Percentiles rank a stretch among this genome's conserved stretches.
These are phyloP conservation scores for Struthidea cinerea DNA, from an alignment of 2,113 vertebrate genomes.

Conservation along the genomic window DNA sequence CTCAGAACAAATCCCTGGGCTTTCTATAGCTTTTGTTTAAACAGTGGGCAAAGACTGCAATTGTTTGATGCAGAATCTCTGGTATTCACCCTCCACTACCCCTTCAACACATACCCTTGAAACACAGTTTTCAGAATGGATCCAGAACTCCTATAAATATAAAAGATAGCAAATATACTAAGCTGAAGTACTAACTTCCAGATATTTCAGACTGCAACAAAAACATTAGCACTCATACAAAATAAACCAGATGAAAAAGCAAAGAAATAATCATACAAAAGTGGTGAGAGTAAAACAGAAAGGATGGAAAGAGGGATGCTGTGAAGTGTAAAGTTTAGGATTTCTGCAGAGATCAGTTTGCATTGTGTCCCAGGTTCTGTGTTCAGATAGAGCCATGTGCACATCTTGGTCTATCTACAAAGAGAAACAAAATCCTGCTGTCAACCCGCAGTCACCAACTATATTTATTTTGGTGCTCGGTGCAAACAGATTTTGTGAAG, in stretches of 20 bases:
- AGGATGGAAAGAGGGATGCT: not conserved
- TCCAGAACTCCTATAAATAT: not conserved
- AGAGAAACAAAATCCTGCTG: not conserved
- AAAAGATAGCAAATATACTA: not conserved
- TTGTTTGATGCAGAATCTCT: not conserved
- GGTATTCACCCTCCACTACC: not conserved
- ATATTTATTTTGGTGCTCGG: not conserved
- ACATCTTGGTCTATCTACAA: not conserved
- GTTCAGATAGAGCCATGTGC: not conserved
- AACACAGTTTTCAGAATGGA: not conserved
- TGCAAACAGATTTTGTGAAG: slow-evolving; percentile 47
- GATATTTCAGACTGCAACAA: not conserved
- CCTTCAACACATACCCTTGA: not conserved
- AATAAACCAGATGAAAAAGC: not conserved
- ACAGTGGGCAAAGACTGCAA: not conserved
- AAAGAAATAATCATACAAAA: not conserved
- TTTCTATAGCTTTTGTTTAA: not conserved
- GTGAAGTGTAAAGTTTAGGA: not conserved
- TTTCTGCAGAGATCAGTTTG: not conserved
- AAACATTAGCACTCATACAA: not conserved
- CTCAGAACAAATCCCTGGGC: not conserved
- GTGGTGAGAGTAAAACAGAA: not conserved
- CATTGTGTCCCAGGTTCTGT: not conserved
- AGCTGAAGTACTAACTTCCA: not conserved
- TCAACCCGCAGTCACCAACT: not conserved